Base-by-base conservation (phyloP, 2,113 vertebrate species). In the Electrona antarctica region DNA sequence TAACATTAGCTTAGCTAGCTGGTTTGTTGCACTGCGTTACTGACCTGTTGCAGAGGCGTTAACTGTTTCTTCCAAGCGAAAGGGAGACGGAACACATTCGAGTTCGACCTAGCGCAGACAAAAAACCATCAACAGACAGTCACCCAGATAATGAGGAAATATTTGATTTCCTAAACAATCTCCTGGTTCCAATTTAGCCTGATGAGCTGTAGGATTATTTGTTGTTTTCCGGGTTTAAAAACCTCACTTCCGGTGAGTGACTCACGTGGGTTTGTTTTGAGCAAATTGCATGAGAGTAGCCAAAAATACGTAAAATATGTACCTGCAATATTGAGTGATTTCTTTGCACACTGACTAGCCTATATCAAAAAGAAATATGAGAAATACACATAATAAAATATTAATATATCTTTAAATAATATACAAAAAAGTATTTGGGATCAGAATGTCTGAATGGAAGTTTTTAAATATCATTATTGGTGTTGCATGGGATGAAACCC, bases 191-290 rank as follows among this genome's bases (percentile, higher is more conserved):
- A 50, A 50, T 50, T 50, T 50, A 11, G 49, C 49, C 11, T 50
- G 49, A 8, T 50, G 8, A 50, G 49, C 49, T 8, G 8, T 50
- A 8, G 49, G 50, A 66, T 4, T 65, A 57, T 59, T 21, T 54
- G 15, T 8, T 6, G 64, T 1, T n/a, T 79, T 76, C 71, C 76
- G 69, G 63, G 46, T 78, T 60, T 21, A 1, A 21, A 2, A 2
- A 80, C 80, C 79, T 86, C 80, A 90, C 78, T 77, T 87, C 82
- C 80, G 1, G 8, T 71, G 21, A 58, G 33, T 41, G 33, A 41
- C 33, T 67, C 85, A 87, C 83, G 78, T 82, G 80, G 76, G 55
- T 87, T 88, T 88, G 87, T 89, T 88, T 45, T 76, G 67, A 41
- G 21, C 21, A 21, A 21, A 21, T 21, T 21, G 21, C 21, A 21